These are phyloP conservation scores for Agapostemon virescens DNA, from an alignment of 2,888 invertebrate species.

Conservation along the genomic window DNA sequence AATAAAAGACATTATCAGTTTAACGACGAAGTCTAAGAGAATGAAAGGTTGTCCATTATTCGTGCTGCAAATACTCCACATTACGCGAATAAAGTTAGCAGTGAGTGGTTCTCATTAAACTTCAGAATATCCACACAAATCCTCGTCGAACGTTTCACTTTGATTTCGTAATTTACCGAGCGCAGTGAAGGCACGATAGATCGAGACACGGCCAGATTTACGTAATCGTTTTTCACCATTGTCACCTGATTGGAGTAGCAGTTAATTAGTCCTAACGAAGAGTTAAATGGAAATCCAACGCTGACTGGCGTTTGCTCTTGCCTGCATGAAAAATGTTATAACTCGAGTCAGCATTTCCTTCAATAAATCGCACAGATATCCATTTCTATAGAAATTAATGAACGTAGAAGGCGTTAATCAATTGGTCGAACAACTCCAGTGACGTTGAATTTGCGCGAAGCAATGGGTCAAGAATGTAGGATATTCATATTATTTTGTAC, in stretches of 20 bases:
- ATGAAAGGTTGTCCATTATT: constrained; percentile 25
- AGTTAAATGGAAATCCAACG: neutral
- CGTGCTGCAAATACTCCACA: constrained; percentile 60
- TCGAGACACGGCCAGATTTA: constrained; percentile 11
- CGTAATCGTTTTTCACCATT: constrained; percentile 27
- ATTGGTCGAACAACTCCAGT: no score
- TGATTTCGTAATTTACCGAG: constrained; percentile 49
- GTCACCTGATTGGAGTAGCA: neutral
- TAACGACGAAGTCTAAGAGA: constrained; percentile 31
- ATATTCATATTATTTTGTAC: no score
- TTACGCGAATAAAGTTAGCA: constrained; percentile 65
- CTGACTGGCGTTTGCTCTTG: neutral
- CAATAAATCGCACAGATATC: no score
- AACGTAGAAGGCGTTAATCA: no score
- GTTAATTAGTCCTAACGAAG: constrained; percentile 19
- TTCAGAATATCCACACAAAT: constrained; percentile 35
- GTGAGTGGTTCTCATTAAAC: constrained; percentile 53
- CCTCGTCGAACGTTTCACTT: constrained; percentile 38
- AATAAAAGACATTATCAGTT: constrained; percentile 2
- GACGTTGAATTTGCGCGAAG: no score
- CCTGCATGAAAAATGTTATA: neutral
- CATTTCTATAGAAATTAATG: no score
- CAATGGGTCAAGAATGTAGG: no score
- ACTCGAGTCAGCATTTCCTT: no score
- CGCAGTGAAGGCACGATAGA: constrained; percentile 12